Percentiles rank a stretch among this genome's conserved stretches.
phyloP scores from a whole-genome alignment of 1,140 invertebrate genomes.

The Grapholita molesta region DNA sequence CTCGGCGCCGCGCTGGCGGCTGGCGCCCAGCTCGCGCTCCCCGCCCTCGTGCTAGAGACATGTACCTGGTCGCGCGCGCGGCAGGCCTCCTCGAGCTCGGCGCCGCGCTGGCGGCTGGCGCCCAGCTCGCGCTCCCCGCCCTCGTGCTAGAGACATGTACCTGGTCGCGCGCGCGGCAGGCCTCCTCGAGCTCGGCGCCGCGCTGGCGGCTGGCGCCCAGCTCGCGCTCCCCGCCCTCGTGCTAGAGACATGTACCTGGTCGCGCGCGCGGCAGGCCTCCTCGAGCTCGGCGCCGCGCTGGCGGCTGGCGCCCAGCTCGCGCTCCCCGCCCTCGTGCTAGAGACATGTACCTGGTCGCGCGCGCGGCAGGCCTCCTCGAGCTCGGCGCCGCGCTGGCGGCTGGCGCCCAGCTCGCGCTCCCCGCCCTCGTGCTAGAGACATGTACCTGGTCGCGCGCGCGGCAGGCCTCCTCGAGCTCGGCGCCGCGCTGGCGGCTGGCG shows the following conservation, averaged over 20 bases:
- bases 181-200: constrained; percentile 88
- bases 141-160: constrained; percentile 35
- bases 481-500: constrained; percentile 81
- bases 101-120: constrained; percentile 81
- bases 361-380: constrained; percentile 86
- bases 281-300: constrained; percentile 87
- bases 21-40: constrained; percentile 83
- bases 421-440: constrained; percentile 77
- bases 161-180: constrained; percentile 84
- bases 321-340: constrained; percentile 82
- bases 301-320: constrained; percentile 83
- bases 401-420: constrained; percentile 83
- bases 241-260: constrained; percentile 75
- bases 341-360: constrained; percentile 79
- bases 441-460: constrained; percentile 81
- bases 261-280: constrained; percentile 85
- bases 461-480: constrained; percentile 89
- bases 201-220: constrained; percentile 82
- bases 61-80: constrained; percentile 81
- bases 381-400: constrained; percentile 84
- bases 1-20: constrained; percentile 84
- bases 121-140: constrained; percentile 85
- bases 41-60: constrained; percentile 77
- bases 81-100: constrained; percentile 89
- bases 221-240: constrained; percentile 84